These are phyloP conservation scores for Eumerus sabulonum DNA, from an alignment of 2,888 invertebrate genomes.

Conservation along the genomic window DNA sequence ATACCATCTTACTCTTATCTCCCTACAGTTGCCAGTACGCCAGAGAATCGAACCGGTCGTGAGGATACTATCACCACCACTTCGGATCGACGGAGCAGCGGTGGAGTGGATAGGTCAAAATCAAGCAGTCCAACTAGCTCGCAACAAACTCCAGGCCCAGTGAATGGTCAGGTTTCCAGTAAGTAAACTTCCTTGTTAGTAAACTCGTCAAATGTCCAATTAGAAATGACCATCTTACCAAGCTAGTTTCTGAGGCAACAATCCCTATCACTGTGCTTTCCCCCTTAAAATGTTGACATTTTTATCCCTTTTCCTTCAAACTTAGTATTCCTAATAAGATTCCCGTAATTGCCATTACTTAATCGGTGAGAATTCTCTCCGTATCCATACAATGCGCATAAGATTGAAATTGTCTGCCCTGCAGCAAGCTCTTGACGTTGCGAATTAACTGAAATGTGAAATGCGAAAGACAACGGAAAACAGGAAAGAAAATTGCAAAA, in stretches of 20 bases:
- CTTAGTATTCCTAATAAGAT: constrained; percentile 49
- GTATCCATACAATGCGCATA: constrained; percentile 1
- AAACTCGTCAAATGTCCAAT: constrained; percentile 1
- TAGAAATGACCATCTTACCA: background rate
- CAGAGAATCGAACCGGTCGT: constrained; percentile 83
- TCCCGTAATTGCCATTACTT: constrained; percentile 22
- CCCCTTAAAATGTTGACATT: constrained; percentile 23
- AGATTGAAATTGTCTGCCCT: constrained; percentile 24
- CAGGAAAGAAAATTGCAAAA: constrained; percentile 5
- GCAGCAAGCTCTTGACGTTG: constrained; percentile 5
- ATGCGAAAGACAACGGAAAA: constrained; percentile 4
- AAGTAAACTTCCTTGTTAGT: constrained; percentile 71
- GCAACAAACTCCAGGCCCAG: constrained; percentile 70
- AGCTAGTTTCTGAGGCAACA: background rate
- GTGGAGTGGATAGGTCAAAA: constrained; percentile 80
- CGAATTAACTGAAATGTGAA: constrained; percentile 50
- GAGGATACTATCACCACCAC: constrained; percentile 80
- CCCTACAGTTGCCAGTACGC: constrained; percentile 91
- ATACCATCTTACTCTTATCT: constrained; percentile 67
- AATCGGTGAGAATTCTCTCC: background rate
- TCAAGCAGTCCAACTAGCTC: constrained; percentile 72
- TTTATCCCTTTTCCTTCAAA: constrained; percentile 8
- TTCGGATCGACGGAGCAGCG: constrained; percentile 76
- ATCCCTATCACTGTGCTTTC: no score
- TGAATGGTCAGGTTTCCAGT: constrained; percentile 80